Conservation (phyloP, 2,113 vertebrate species). For the Tragelaphus strepsiceros region DNA sequence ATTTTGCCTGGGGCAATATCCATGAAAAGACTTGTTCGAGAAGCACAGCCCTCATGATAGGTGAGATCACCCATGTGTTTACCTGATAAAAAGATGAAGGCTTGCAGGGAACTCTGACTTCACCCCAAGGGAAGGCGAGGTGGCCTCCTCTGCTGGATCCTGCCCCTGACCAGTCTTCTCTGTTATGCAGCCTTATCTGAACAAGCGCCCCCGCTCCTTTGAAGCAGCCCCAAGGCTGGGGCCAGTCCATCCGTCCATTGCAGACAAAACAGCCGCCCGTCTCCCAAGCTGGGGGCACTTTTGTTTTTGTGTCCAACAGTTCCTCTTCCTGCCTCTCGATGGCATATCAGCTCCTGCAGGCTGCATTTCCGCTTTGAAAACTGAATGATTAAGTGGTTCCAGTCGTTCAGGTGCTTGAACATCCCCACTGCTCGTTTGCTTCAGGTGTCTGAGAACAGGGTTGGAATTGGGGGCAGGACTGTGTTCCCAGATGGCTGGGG, state of each 20-base stretch:
- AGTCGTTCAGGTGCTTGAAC: too few relatives aligned
- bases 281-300: neutral
- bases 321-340: constrained; percentile 31
- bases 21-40: neutral
- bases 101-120: too few relatives aligned
- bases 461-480: too few relatives aligned
- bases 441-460: neutral
- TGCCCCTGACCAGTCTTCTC: neutral
- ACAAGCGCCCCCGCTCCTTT: rapidly evolving
- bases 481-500: neutral
- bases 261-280: neutral
- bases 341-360: neutral
- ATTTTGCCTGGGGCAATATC: neutral
- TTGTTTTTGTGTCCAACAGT: neutral
- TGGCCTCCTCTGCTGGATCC: neutral
- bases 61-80: neutral
- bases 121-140: neutral
- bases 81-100: neutral
- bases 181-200: neutral
- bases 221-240: neutral
- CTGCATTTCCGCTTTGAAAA: neutral
- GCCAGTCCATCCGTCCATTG: rapidly evolving
- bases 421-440: neutral
- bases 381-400: neutral
- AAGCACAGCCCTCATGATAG: neutral